Evolutionary conservation across 2,797 vertebrate species (phyloP), one percentile per base, ranked within the genome.

Genomic region (Channallabes apus): DNA sequence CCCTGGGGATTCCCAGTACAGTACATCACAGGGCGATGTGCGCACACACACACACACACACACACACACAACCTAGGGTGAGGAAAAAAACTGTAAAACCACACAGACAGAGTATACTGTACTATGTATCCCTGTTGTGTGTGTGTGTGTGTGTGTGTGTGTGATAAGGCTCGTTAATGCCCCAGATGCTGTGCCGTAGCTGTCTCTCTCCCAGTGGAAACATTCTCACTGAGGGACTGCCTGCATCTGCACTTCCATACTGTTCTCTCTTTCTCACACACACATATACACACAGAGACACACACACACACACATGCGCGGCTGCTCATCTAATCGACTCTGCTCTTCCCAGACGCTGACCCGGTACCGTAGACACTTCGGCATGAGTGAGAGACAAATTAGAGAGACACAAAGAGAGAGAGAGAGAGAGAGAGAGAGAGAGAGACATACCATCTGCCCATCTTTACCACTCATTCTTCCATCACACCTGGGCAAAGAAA

Each of bases 161-260:
- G 77, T 69, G 92, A 90, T 94, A 90, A 94, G 92, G 91, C 92
- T 94, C 91, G 93, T 95, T 94, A 95, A 92, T 92, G 90, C 90
- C 91, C 90, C 86, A 88, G 89, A 93, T 92, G 91, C 92, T 87
- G 85, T 87, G 91, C 91, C 91, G 93, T 93, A 94, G 92, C 94
- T 94, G 94, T 91, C 91, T 87, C 86, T 86, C 88, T 92, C 92
- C 91, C 90, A 89, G 85, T 35, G 91, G 92, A 94, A 88, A 89
- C 88, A 90, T 89, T 84, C 88, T 90, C 91, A 86, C 87, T 75
- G 73, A 89, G 91, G 92, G 91, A 92, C 89, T 88, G 87, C 80
- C 84, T 91, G 89, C 92, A 93, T 91, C 92, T 93, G 92, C 86
- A 89, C 87, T 67, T 82, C 91, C 91, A 90, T 89, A 90, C 93